Conservation (phyloP, 2,888 invertebrate genomes). For the Cheilosia scutellata region DNA sequence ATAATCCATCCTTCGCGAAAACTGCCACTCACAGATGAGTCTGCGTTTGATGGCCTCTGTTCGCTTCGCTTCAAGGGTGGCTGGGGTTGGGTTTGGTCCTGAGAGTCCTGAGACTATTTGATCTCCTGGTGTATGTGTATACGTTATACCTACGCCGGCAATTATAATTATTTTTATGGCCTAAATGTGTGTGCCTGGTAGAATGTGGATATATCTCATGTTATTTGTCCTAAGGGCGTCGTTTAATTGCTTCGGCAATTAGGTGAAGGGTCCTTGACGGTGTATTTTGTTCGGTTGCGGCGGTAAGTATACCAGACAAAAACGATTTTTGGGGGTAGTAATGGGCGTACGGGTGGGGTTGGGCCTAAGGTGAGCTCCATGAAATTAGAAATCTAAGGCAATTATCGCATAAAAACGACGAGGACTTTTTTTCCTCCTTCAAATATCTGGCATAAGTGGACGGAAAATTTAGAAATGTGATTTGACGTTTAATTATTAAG, state of each 20-base stretch:
- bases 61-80: slow-evolving; percentile 76
- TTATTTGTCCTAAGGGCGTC: slow-evolving; percentile 84
- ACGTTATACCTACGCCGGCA: slow-evolving; percentile 58
- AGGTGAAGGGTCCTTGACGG: slow-evolving; percentile 76
- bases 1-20: slow-evolving; percentile 78
- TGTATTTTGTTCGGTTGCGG: slow-evolving; percentile 57
- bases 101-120: slow-evolving; percentile 59
- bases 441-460: slow-evolving; percentile 67
- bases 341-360: slow-evolving; percentile 54
- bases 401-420: slow-evolving; percentile 63
- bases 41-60: slow-evolving; percentile 84
- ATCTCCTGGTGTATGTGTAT: slow-evolving; percentile 31
- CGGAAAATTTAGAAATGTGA: slow-evolving; percentile 37
- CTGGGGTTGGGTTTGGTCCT: slow-evolving; percentile 41
- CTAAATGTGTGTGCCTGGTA: slow-evolving; percentile 67
- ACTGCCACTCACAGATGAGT: slow-evolving; percentile 82
- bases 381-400: slow-evolving; percentile 74
- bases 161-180: slow-evolving; percentile 76
- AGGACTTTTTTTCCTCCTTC: slow-evolving; percentile 16
- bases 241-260: slow-evolving; percentile 82
- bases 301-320: slow-evolving; percentile 66
- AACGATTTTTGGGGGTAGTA: slow-evolving; percentile 55
- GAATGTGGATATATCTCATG: slow-evolving; percentile 77
- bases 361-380: slow-evolving; percentile 70
- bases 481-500: slow-evolving; percentile 66